Conservation (phyloP, 2,113 vertebrate genomes). For the Pterocles gutturalis region DNA sequence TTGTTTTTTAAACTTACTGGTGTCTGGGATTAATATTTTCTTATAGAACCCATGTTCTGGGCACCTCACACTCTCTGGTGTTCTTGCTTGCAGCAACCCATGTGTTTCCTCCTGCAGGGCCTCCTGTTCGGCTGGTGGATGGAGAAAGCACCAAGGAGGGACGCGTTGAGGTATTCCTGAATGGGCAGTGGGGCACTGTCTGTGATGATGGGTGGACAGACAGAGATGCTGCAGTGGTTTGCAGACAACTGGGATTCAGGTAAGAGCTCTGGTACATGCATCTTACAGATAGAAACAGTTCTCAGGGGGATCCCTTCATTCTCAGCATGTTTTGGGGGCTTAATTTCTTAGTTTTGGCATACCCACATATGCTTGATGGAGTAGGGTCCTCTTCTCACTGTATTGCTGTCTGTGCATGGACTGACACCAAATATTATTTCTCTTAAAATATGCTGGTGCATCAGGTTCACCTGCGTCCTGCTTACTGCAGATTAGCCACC, state of each 20-base stretch:
- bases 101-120: conserved; percentile 7
- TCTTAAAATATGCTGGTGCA: not conserved
- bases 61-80: not conserved
- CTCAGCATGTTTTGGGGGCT: not conserved
- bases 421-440: not conserved
- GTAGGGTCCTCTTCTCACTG: not conserved
- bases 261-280: conserved; percentile 2
- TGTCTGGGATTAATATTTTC: not conserved
- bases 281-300: not conserved
- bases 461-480: not conserved
- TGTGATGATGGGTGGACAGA: conserved; percentile 88
- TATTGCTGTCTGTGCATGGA: not conserved
- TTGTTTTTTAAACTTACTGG: not conserved
- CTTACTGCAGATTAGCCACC: not conserved
- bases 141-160: conserved; percentile 88
- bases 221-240: conserved; percentile 87
- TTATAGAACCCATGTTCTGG: not conserved
- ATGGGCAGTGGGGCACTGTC: conserved; percentile 89
- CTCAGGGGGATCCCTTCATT: not conserved
- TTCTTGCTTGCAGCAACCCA: not conserved
- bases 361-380: not conserved
- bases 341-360: not conserved
- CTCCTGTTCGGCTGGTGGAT: conserved; percentile 83
- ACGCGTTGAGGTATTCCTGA: conserved; percentile 86
- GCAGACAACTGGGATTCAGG: conserved; percentile 91